Percentiles rank a stretch among this genome's conserved stretches.
phyloP scores from a whole-genome alignment of 1,140 invertebrate species.

The Caerostris darwini region DNA sequence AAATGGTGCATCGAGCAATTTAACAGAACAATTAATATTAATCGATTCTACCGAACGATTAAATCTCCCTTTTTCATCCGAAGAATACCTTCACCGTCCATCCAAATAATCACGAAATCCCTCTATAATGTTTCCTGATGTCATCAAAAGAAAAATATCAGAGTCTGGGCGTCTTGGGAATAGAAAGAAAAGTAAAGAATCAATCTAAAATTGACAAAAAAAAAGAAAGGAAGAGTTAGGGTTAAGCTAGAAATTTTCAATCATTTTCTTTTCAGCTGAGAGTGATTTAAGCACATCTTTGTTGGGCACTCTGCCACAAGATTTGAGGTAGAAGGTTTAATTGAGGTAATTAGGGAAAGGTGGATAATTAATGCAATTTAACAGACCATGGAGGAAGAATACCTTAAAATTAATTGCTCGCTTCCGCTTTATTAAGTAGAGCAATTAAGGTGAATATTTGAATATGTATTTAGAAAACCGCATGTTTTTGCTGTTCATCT shows the following conservation, averaged over 20 bases:
- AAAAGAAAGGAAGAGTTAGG: background rate
- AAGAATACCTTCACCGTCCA: background rate
- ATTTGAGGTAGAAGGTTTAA: background rate
- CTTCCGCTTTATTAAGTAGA: conserved; percentile 9
- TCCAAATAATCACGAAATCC: background rate
- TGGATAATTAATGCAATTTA: conserved; percentile 48
- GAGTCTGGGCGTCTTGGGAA: background rate
- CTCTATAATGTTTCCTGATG: background rate
- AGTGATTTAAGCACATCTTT: background rate
- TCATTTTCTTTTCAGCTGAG: background rate
- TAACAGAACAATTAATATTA: background rate
- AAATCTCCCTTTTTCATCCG: background rate
- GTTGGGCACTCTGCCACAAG: background rate
- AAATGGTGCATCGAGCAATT: background rate
- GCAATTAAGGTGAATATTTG: background rate
- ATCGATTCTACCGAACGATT: background rate
- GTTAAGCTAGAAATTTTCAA: background rate
- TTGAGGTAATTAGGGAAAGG: conserved; percentile 18
- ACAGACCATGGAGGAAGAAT: conserved; percentile 17
- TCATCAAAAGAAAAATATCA: background rate
- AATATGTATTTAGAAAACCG: background rate
- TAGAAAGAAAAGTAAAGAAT: background rate
- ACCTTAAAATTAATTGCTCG: conserved; percentile 14
- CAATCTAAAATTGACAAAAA: background rate
- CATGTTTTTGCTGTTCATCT: background rate